A percentile compares a stretch with the other conserved stretches of the same genome.
phyloP scores from a whole-genome alignment of 2,888 invertebrate genomes.

The Drosophila testacea region DNA sequence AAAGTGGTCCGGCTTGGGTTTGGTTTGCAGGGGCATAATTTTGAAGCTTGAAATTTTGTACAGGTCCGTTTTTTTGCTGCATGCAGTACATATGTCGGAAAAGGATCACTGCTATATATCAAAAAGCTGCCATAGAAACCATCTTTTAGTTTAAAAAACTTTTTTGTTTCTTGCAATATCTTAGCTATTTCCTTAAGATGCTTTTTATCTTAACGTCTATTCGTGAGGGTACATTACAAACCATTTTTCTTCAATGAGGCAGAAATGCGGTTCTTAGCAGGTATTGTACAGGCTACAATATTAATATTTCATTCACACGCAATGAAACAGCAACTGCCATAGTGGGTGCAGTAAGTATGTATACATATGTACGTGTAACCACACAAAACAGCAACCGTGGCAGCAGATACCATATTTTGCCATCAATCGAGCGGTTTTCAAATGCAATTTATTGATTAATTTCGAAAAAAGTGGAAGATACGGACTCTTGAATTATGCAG shows the following conservation, averaged over 20 bases:
- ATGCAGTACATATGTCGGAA: too few relatives aligned
- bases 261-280: constrained; percentile 12
- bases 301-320: constrained; percentile 43
- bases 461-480: constrained; percentile 17
- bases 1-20: too few relatives aligned
- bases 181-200: not conserved
- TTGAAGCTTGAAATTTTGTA: too few relatives aligned
- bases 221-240: constrained; percentile 11
- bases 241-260: not conserved
- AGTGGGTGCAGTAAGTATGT: constrained; percentile 4
- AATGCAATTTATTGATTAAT: constrained; percentile 62
- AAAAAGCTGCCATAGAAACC: too few relatives aligned
- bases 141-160: too few relatives aligned
- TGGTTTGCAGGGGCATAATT: too few relatives aligned
- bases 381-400: constrained; percentile 13
- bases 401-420: constrained; percentile 41
- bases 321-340: constrained; percentile 15
- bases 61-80: too few relatives aligned
- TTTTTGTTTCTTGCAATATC: too few relatives aligned
- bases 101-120: too few relatives aligned
- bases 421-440: constrained; percentile 47
- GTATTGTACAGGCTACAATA: not conserved
- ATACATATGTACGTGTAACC: constrained; percentile 12
- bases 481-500: constrained; percentile 40
- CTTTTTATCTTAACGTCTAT: too few relatives aligned